These are phyloP conservation scores for Emmelina monodactyla DNA, from an alignment of 2,888 invertebrate species.

Conservation along the genomic window DNA sequence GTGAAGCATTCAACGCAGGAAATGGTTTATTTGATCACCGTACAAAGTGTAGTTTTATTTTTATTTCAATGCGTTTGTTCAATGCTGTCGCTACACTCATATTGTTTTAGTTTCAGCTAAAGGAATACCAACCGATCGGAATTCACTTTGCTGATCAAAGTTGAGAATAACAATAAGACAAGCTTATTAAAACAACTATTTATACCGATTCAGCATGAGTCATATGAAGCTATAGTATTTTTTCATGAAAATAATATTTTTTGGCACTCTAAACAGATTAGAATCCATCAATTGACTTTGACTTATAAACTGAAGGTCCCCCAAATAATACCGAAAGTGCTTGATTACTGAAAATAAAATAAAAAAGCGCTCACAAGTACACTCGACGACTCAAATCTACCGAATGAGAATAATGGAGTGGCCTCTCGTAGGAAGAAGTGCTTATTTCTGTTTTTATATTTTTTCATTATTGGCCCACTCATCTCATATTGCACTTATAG, in stretches of 20 bases:
- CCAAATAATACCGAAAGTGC: constrained; percentile 10
- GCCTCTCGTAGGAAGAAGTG: constrained; percentile 49
- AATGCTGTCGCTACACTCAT: constrained; percentile 19
- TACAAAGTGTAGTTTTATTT: constrained; percentile 37
- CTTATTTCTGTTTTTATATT: constrained; percentile 63
- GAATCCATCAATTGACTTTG: too few relatives aligned
- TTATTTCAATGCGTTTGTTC: constrained; percentile 36
- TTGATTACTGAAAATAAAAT: constrained; percentile 31
- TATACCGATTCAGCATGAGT: too few relatives aligned
- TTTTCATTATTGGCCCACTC: constrained; percentile 60
- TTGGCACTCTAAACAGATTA: too few relatives aligned
- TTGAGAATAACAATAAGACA: too few relatives aligned
- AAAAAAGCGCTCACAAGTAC: constrained; percentile 42
- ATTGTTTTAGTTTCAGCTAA: neutral
- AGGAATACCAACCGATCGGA: too few relatives aligned
- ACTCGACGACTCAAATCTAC: constrained; percentile 47
- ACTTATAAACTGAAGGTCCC: too few relatives aligned
- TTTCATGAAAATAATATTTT: too few relatives aligned
- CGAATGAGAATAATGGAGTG: constrained; percentile 55
- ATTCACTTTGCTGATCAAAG: too few relatives aligned
- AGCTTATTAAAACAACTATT: too few relatives aligned
- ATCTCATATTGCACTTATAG: constrained; percentile 61
- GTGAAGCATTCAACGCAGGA: constrained; percentile 32
- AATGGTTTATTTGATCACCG: constrained; percentile 47
- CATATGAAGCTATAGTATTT: too few relatives aligned